Evolutionary conservation across 2,797 vertebrate genomes (phyloP).

Genomic region (Rhabdophis nuchalis): DNA sequence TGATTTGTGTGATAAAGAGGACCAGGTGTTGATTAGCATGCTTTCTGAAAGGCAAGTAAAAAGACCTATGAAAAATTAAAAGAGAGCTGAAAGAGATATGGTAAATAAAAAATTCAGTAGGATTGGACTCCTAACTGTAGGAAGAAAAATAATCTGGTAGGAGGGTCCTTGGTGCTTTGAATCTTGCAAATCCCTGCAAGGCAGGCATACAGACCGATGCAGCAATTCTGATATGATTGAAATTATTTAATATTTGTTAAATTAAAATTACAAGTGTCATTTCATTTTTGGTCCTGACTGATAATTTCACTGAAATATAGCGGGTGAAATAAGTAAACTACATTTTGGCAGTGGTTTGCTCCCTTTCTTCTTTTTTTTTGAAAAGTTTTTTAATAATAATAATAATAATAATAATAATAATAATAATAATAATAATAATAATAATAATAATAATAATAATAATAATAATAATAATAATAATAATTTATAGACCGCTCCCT

Average conservation of each 20-base stretch:
- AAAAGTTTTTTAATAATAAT: too few relatives aligned
- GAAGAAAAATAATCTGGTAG: not conserved
- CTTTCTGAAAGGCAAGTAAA: conserved; percentile 28
- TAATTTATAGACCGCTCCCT: too few relatives aligned
- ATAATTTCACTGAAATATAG: not conserved
- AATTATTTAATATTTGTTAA: not conserved
- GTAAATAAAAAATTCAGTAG: not conserved
- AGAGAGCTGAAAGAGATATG: not conserved
- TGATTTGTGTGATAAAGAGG: not conserved
- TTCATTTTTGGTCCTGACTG: not conserved
- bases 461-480: too few relatives aligned
- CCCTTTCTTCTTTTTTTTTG: too few relatives aligned
- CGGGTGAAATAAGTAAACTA: not conserved
- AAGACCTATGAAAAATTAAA: conserved; percentile 22
- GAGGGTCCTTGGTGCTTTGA: not conserved
- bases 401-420: too few relatives aligned
- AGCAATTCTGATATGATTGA: conserved; percentile 11
- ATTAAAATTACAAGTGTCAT: not conserved
- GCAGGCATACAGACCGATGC: not conserved
- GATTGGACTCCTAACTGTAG: not conserved
- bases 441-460: too few relatives aligned
- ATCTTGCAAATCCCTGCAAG: not conserved
- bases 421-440: too few relatives aligned
- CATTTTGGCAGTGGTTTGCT: too few relatives aligned
- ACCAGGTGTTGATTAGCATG: conserved; percentile 17